Evolutionary conservation across 2,113 vertebrate species (phyloP).

Genomic region (Onychorhynchus coronatus): DNA sequence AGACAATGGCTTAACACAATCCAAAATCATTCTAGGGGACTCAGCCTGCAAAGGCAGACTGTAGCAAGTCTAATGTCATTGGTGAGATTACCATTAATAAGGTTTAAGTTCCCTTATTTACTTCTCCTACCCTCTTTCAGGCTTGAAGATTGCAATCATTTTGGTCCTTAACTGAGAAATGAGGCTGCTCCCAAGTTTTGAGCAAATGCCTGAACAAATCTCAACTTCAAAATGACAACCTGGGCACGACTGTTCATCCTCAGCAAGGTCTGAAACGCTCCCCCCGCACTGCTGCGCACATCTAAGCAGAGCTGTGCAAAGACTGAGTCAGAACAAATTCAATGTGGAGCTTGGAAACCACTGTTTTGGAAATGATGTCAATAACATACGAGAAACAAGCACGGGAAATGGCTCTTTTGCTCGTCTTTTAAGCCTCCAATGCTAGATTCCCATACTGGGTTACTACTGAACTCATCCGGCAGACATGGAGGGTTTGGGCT

Average conservation of each 20-base stretch:
- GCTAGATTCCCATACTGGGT: not conserved
- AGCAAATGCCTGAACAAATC: not conserved
- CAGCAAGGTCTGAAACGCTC: not conserved
- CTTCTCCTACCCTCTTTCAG: not conserved
- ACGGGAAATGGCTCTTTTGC: fast-evolving
- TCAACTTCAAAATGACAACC: not conserved
- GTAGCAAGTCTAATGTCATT: fast-evolving
- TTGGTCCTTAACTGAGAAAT: not conserved
- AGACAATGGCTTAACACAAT: not conserved
- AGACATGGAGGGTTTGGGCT: not conserved
- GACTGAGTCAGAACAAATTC: not conserved
- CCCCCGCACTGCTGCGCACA: not conserved
- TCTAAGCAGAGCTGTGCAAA: fast-evolving
- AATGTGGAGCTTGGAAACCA: not conserved
- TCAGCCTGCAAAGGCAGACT: not conserved
- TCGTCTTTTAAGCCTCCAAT: not conserved
- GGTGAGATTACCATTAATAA: not conserved
- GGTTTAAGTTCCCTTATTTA: not conserved
- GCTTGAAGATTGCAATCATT: not conserved
- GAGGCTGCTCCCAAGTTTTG: not conserved
- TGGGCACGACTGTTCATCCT: fast-evolving
- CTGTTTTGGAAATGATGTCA: not conserved
- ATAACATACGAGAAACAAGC: not conserved
- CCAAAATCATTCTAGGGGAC: not conserved
- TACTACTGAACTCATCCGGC: not conserved